A percentile compares a stretch with the other conserved stretches of the same genome.
Evolutionary conservation across 2,797 vertebrate species (phyloP).

Genomic region (Simalia tracyae): DNA sequence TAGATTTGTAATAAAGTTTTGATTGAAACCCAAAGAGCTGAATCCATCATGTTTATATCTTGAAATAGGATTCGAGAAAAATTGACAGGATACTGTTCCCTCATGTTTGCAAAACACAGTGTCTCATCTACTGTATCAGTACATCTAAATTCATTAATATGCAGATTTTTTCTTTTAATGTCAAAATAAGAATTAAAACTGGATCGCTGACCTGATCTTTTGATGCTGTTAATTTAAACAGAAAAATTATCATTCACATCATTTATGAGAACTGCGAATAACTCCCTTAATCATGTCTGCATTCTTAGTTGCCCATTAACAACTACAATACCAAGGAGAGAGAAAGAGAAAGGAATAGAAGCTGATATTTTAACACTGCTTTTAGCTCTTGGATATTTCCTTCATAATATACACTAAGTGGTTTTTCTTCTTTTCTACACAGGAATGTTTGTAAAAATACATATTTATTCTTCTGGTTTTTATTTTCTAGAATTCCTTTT

Average conservation of each 20-base stretch:
- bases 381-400: conserved; percentile 65
- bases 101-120: conserved; percentile 59
- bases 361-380: conserved; percentile 66
- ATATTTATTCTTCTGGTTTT: conserved; percentile 49
- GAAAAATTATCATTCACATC: conserved; percentile 14
- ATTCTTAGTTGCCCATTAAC: conserved; percentile 36
- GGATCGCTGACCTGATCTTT: conserved; percentile 26
- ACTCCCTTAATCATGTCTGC: neutral
- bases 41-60: conserved; percentile 62
- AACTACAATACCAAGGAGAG: conserved; percentile 55
- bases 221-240: conserved; percentile 46
- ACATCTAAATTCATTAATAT: conserved; percentile 62
- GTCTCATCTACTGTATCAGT: conserved; percentile 59
- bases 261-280: neutral
- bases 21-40: conserved; percentile 65
- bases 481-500: conserved; percentile 59
- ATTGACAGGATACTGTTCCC: conserved; percentile 47
- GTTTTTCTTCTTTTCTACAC: conserved; percentile 50
- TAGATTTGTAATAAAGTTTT: conserved; percentile 65
- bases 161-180: conserved; percentile 58
- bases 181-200: conserved; percentile 57
- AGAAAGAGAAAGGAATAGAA: conserved; percentile 60
- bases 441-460: conserved; percentile 57
- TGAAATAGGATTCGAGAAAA: conserved; percentile 63
- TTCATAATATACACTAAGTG: conserved; percentile 60